A percentile compares a stretch with the other conserved stretches of the same genome.
These are phyloP conservation scores for Phenganax stokvisi DNA, from an alignment of 92 coral and sea anemone species.

Conservation along the genomic window DNA sequence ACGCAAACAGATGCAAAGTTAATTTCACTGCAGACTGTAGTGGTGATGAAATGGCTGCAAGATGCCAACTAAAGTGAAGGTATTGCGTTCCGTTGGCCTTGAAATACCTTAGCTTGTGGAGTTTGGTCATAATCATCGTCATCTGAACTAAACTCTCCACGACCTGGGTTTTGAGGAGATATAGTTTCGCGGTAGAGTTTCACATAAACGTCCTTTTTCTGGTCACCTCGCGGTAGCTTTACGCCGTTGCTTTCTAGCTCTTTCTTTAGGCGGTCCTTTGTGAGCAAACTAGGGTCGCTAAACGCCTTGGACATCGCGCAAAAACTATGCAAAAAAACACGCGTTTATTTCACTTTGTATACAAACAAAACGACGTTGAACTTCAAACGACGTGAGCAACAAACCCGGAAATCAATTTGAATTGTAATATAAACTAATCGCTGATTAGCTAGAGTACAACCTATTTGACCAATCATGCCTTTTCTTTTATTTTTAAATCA, in stretches of 20 bases:
- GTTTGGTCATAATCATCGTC: slow-evolving; percentile 63
- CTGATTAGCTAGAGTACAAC: slow-evolving; percentile 28
- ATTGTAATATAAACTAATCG: slow-evolving; percentile 44
- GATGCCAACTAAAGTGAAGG: too few relatives aligned
- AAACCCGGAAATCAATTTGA: slow-evolving; percentile 47
- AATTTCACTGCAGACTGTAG: neutral
- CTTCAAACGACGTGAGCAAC: slow-evolving; percentile 40
- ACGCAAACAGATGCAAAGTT: neutral
- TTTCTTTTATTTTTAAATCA: neutral
- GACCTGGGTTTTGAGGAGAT: slow-evolving; percentile 51
- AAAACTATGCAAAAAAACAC: neutral
- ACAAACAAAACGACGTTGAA: slow-evolving; percentile 17
- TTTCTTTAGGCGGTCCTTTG: slow-evolving; percentile 77
- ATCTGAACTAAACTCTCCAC: slow-evolving; percentile 65
- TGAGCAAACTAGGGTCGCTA: slow-evolving; percentile 65
- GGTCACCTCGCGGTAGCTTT: slow-evolving; percentile 71
- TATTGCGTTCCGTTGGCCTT: too few relatives aligned
- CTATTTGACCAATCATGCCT: neutral
- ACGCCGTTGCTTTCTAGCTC: slow-evolving; percentile 70
- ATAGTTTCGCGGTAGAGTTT: slow-evolving; percentile 66
- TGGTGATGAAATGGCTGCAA: too few relatives aligned
- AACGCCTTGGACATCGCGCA: slow-evolving; percentile 64
- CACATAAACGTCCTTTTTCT: slow-evolving; percentile 75
- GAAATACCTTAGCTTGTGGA: slow-evolving; percentile 54
- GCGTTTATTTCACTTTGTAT: neutral